Base-by-base conservation (phyloP, 2,113 vertebrate genomes). In the Nibea albiflora region DNA sequence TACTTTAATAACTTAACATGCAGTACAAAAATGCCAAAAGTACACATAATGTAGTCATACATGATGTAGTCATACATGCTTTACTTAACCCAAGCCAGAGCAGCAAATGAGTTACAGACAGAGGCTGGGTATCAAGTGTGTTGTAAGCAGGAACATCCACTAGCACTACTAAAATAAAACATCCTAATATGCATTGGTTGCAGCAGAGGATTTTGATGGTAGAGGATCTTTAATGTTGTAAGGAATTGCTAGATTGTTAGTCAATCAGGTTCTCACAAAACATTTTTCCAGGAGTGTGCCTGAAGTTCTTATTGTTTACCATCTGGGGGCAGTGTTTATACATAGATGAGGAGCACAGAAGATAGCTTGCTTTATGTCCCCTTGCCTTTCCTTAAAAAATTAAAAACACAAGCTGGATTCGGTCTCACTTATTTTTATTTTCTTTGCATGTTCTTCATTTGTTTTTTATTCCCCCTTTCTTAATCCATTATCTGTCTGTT, bases 311-410 rank as follows among this genome's bases (percentile, higher is more conserved):
- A n/a, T 50, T 20, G 66, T 73, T 61, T 49, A 73, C 92, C 92
- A 87, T 66, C 76, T 78, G 93, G 84, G 78, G 93, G 93, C 85
- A 82, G 75, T 90, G 84, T 85, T 88, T 42, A 78, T 68, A 52
- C 72, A 89, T 11, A 82, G 31, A 88, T 85, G 60, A 67, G 39
- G 42, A 47, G 52, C 60, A 24, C 3, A 68, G 17, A 12, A 60
- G 2, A 49, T 56, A 6, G 24, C 22, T 35, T 62, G 26, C 26
- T 65, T 57, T 15, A 39, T 57, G 60, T 64, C 20, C 44, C 4
- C 31, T 58, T 87, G 80, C 73, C 79, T 42, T 83, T 78, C 31
- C 56, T 64, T 56, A 53, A 31, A 28, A 35, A 35, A 86, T 26
- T n/a, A n/a, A 85, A 65, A 80, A 69, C 57, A 57, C 42, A 42